Base-by-base conservation (phyloP, 2,888 invertebrate species). In the Lasius platythorax region DNA sequence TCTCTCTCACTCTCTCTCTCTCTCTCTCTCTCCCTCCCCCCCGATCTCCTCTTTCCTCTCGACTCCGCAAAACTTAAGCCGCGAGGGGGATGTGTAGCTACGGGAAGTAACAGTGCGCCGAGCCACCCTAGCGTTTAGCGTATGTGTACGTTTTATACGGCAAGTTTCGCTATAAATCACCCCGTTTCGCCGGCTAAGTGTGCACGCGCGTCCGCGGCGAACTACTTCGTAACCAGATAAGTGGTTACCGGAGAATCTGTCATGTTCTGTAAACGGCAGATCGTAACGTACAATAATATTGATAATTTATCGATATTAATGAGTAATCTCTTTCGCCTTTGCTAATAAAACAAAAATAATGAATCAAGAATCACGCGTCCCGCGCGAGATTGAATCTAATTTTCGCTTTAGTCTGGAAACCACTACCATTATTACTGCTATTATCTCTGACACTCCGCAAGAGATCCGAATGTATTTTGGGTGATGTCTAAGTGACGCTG, bases 131-230 rank as follows among this genome's bases (percentile, higher is more conserved):
- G 53, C 85, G 81, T 82, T 87, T 86, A 90, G 56, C 89, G 84
- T 89, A 82, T 84, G 90, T 84, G 83, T 72, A 78, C 50, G 86
- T 86, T 90, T 87, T 86, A 85, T 85, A 87, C 85, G 74, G 58
- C 89, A 90, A 89, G 90, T 89, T 89, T 83, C 73, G 67, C 85
- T 66, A 90, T 90, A 89, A 90, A 89, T 89, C 89, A 83, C 86
- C 85, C 78, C 75, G 87, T 86, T 89, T 89, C 87, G 86, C 30
- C 75, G 43, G 43, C 83, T 56, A 58, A 82, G 70, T 53, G 68
- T 83, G 82, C 82, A 56, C 72, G 72, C 46, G 83, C 70, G 82
- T 75, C 53, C 70, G 82, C 83, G 83, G 61, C 75, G 50, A 72
- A 72, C 64, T 82, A 64, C 70, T 68, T 56, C 83, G 83, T 73